These are phyloP conservation scores for Clivina fossor DNA, from an alignment of 2,888 invertebrate genomes.

Conservation along the genomic window DNA sequence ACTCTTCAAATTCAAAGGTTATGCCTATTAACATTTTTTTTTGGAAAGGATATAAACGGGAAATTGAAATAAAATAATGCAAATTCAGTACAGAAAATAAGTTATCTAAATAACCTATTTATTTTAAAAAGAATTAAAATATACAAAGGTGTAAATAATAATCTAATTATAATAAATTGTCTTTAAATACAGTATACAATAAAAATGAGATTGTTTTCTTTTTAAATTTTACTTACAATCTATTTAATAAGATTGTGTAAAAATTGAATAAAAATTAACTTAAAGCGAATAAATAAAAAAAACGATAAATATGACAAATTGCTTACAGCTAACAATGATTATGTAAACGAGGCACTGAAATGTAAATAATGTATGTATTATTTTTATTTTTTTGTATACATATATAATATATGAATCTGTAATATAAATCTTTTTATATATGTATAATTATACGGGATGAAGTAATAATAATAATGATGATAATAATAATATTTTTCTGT, in stretches of 20 bases:
- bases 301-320: slow-evolving; percentile 23
- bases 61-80: slow-evolving; percentile 28
- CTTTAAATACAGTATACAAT: slow-evolving; percentile 31
- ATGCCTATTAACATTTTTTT: too few relatives aligned
- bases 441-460: slow-evolving; percentile 36
- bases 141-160: slow-evolving; percentile 28
- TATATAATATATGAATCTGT: slow-evolving; percentile 38
- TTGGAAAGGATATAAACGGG: too few relatives aligned
- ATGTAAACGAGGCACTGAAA: slow-evolving; percentile 33
- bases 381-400: slow-evolving; percentile 13
- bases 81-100: slow-evolving; percentile 30
- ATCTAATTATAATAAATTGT: slow-evolving; percentile 28
- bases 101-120: slow-evolving; percentile 34
- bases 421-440: slow-evolving; percentile 44
- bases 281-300: slow-evolving; percentile 24
- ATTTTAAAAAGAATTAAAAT: slow-evolving; percentile 30
- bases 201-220: slow-evolving; percentile 19
- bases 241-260: slow-evolving; percentile 24
- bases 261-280: slow-evolving; percentile 22
- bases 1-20: too few relatives aligned
- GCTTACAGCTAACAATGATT: slow-evolving; percentile 31
- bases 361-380: slow-evolving; percentile 13
- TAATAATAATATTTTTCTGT: slow-evolving; percentile 14
- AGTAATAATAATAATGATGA: too few relatives aligned
- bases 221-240: too few relatives aligned